A percentile compares a stretch with the other conserved stretches of the same genome.
These are phyloP conservation scores for Hipparchia semele DNA, from an alignment of 2,888 invertebrate species.

Conservation along the genomic window DNA sequence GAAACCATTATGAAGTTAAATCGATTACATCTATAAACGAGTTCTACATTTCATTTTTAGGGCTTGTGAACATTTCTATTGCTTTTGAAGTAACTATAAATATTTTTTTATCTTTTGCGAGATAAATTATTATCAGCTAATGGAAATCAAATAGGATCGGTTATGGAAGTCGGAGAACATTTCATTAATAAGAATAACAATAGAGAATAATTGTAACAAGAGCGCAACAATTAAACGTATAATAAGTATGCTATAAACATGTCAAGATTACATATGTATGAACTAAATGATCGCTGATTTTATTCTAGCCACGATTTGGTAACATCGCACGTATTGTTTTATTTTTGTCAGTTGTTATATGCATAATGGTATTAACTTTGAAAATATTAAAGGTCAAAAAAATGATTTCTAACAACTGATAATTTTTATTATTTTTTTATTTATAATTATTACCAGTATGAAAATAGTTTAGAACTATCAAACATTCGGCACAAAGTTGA, in stretches of 20 bases:
- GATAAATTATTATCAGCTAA: not conserved
- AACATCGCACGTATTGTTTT: constrained; percentile 59
- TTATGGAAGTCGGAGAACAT: constrained; percentile 12
- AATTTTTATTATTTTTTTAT: not conserved
- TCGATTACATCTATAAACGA: constrained; percentile 46
- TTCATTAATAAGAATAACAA: constrained; percentile 30
- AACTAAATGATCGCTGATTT: constrained; percentile 47
- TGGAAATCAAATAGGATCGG: not conserved
- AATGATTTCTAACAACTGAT: not conserved
- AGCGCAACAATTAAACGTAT: constrained; percentile 51
- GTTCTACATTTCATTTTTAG: not conserved
- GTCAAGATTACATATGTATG: constrained; percentile 54
- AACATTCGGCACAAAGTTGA: not conserved
- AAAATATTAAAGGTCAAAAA: not conserved
- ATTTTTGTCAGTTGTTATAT: constrained; percentile 43
- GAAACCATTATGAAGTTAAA: constrained; percentile 49
- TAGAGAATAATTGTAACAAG: constrained; percentile 43
- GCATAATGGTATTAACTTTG: constrained; percentile 10
- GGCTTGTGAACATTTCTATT: not conserved
- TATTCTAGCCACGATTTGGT: constrained; percentile 65
- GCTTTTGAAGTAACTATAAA: not conserved
- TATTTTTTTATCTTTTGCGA: not conserved
- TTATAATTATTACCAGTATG: no score
- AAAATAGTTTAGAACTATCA: not conserved
- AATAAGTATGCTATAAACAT: constrained; percentile 56